phyloP scores from a whole-genome alignment of 2,888 invertebrate species.

The Ferdinandea cuprea region DNA sequence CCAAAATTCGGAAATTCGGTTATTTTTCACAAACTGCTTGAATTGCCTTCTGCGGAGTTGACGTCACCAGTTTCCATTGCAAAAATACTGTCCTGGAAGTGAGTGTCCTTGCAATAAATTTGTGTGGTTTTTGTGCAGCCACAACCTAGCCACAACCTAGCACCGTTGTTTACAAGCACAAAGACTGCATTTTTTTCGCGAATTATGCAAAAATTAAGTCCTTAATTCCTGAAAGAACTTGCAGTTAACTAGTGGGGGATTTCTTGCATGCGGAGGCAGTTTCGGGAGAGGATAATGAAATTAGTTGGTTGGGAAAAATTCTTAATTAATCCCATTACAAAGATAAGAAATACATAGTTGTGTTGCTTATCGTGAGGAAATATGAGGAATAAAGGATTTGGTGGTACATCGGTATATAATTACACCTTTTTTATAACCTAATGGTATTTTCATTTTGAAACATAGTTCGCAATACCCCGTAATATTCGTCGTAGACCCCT shows the following conservation, averaged over 20 bases:
- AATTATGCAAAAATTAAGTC: background rate
- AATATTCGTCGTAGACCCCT: too few species aligned
- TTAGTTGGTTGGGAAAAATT: too few species aligned
- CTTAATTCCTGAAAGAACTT: background rate
- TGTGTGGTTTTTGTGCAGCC: background rate
- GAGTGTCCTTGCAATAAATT: background rate
- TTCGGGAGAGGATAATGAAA: too few species aligned
- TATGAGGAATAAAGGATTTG: background rate
- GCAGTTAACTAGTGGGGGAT: background rate
- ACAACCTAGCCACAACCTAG: background rate
- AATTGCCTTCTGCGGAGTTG: background rate
- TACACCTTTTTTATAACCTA: background rate
- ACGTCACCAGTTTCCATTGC: background rate
- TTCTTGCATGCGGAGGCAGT: background rate
- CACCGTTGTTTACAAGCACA: background rate
- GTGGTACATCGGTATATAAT: background rate
- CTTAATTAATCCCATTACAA: background rate
- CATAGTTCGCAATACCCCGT: too few species aligned
- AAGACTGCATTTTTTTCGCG: too few species aligned
- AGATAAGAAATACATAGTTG: background rate
- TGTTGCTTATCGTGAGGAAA: too few species aligned
- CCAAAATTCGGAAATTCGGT: background rate
- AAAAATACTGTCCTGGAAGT: too few species aligned
- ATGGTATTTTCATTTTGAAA: too few species aligned
- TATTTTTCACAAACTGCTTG: background rate